Evolutionary conservation across 2,888 invertebrate genomes (phyloP), one percentile per base, ranked within the genome.

Genomic region (Ferrisia virgata): DNA sequence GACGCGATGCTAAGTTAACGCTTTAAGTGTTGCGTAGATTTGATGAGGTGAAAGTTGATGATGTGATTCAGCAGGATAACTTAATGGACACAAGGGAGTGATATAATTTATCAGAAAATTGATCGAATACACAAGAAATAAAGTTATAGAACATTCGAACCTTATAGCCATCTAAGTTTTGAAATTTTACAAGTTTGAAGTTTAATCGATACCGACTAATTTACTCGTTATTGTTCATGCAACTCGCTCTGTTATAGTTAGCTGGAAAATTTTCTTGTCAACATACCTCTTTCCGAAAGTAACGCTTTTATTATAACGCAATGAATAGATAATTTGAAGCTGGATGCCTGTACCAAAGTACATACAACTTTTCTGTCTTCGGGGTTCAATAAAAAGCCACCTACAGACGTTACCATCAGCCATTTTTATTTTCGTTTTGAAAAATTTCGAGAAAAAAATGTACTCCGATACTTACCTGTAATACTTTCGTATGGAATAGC

Each of bases 191-290:
- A 36, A 76, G 13, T 76, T 76, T n/a, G 72, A 76, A 76, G 72
- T 76, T 76, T 76, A 76, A 76, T 76, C 72, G 72, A 76, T 76
- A 76, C 33, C 72, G 36, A 76, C 72, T 76, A 76, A 76, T 76
- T 76, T 76, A 76, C 36, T 76, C 72, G 72, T 36, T 36, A 76
- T 76, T 76, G 72, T 76, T 76, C 72, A 36, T 36, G 18, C 72
- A 33, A 72, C 31, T 72, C n/a, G 33, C 13, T 36, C 36, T 76
- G n/a, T 36, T 76, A 36, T 76, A 36, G 72, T 18, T n/a, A 76
- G 72, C 36, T 36, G 33, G 72, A 9, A 76, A 76, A 76, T 76
- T 76, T 36, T 64, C 64, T 64, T 28, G 64, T 28, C 28, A 28
- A 28, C 64, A 13, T 15, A 64, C 64, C 28, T 64, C 15, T 64